Percentiles rank a stretch among this genome's conserved stretches.
phyloP scores from a whole-genome alignment of 2,113 vertebrate genomes.

The Chascanopsetta lugubris region DNA sequence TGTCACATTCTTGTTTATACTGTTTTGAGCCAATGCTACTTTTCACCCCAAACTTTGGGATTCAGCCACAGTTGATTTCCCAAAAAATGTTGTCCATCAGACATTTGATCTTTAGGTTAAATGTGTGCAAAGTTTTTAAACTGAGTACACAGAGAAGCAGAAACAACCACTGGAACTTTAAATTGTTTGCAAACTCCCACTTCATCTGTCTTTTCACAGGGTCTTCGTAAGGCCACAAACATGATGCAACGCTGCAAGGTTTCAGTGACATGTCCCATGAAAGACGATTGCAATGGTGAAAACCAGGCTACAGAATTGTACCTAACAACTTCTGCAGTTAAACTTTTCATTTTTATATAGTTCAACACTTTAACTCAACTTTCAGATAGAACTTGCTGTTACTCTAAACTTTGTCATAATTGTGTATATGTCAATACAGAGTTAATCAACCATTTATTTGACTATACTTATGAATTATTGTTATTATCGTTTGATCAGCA shows the following conservation, averaged over 20 bases:
- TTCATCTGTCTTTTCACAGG: background rate
- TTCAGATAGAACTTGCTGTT: background rate
- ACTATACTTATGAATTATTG: no score
- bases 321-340: background rate
- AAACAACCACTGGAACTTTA: background rate
- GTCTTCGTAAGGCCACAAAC: background rate
- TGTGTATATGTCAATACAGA: no score
- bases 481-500: slow-evolving; percentile 17
- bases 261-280: background rate
- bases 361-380: background rate
- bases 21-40: no score
- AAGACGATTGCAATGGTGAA: background rate
- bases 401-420: background rate
- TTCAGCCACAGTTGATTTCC: no score
- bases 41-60: no score
- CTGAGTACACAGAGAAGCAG: background rate
- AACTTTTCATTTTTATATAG: background rate
- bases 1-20: no score
- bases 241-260: background rate
- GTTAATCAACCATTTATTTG: no score
- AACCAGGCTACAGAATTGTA: no score
- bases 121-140: background rate
- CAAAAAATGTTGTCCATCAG: background rate
- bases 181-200: background rate
- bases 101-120: background rate